Percentiles rank a stretch among this genome's conserved stretches.
Evolutionary conservation across 2,888 invertebrate species (phyloP).

Genomic region (Diaperis boleti): DNA sequence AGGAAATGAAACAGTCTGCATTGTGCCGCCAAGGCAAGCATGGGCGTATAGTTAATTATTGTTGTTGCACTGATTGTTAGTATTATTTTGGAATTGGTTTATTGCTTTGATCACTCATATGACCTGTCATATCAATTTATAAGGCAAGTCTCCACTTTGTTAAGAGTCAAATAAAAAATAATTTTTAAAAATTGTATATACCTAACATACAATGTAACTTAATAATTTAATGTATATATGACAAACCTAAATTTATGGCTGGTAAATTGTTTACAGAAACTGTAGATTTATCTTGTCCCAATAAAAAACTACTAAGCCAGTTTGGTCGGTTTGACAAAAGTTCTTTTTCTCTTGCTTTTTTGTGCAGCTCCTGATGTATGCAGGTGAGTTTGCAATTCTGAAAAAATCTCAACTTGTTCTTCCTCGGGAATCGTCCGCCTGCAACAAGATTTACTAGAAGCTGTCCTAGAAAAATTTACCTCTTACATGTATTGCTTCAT

Average conservation of each 20-base stretch:
- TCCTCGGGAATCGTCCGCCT: slow-evolving; percentile 88
- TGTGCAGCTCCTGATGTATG: slow-evolving; percentile 78
- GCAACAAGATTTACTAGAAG: slow-evolving; percentile 54
- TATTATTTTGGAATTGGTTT: too few relatives aligned
- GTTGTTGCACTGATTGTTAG: too few relatives aligned
- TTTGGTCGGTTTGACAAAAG: slow-evolving; percentile 73
- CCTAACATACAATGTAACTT: slow-evolving; percentile 19
- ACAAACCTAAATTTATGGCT: slow-evolving; percentile 19
- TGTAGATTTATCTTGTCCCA: slow-evolving; percentile 12
- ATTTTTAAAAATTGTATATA: slow-evolving; percentile 9
- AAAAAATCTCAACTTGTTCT: slow-evolving; percentile 87
- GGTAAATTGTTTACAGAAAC: slow-evolving; percentile 15
- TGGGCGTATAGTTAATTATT: too few relatives aligned
- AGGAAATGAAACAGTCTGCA: too few relatives aligned
- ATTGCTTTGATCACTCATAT: too few relatives aligned
- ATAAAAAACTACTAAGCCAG: slow-evolving; percentile 59
- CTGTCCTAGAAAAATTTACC: slow-evolving; percentile 13
- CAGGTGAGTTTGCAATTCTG: slow-evolving; percentile 83
- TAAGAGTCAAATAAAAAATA: too few relatives aligned
- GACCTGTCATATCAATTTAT: too few relatives aligned
- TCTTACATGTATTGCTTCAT: slow-evolving; percentile 90
- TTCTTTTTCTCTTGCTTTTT: slow-evolving; percentile 73
- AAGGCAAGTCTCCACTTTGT: too few relatives aligned
- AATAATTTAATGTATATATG: slow-evolving; percentile 34
- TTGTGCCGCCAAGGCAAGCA: too few relatives aligned